These are phyloP conservation scores for Thelaira solivaga DNA, from an alignment of 2,888 invertebrate species.

Conservation along the genomic window DNA sequence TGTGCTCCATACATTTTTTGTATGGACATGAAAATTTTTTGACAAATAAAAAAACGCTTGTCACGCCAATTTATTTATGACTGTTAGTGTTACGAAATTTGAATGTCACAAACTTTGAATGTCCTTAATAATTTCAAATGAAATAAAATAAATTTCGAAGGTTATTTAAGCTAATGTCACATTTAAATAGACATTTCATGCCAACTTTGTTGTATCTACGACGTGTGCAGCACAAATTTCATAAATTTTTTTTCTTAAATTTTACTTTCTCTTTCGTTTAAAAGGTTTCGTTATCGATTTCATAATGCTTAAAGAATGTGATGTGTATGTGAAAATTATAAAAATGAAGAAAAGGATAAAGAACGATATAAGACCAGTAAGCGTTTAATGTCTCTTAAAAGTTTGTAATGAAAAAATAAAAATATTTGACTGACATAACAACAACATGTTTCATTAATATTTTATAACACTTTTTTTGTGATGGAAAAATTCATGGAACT, in stretches of 20 bases:
- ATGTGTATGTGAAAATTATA: no score
- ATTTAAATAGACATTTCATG: slow-evolving; percentile 26
- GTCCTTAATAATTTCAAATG: not conserved
- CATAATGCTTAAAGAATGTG: no score
- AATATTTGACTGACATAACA: slow-evolving; percentile 11
- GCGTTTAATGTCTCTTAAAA: no score
- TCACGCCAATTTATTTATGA: no score
- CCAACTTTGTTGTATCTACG: slow-evolving; percentile 14
- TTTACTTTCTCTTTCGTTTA: no score
- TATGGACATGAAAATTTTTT: no score
- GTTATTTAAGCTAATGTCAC: slow-evolving; percentile 21
- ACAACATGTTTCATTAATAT: slow-evolving; percentile 8
- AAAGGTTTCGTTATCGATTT: no score
- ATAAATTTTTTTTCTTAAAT: not conserved
- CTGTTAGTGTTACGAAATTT: no score
- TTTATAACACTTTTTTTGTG: not conserved
- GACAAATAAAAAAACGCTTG: no score
- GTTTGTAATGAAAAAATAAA: no score
- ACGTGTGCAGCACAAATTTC: not conserved
- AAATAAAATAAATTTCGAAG: not conserved
- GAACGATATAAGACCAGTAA: not conserved
- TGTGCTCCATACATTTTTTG: no score
- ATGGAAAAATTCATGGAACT: not conserved
- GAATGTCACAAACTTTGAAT: not conserved
- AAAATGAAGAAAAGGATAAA: no score